phyloP scores from a whole-genome alignment of 2,113 vertebrate species.

The Carettochelys insculpta region DNA sequence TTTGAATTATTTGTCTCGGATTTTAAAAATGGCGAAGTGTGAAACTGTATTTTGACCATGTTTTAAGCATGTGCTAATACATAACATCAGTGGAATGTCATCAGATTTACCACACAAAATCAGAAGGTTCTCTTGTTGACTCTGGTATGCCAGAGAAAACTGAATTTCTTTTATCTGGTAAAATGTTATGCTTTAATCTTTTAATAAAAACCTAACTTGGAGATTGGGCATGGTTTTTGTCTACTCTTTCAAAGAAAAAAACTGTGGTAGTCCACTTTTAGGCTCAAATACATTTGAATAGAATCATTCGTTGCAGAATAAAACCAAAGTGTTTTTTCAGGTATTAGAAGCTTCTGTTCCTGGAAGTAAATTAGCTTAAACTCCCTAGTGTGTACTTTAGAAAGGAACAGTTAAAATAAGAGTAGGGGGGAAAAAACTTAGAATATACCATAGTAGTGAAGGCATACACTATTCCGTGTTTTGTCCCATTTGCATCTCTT shows the following conservation, averaged over 20 bases:
- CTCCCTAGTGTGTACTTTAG: too few species aligned
- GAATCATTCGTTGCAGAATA: neutral
- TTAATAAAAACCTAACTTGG: conserved; percentile 68
- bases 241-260: neutral
- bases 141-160: conserved; percentile 44
- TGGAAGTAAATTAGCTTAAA: too few species aligned
- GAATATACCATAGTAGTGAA: too few species aligned
- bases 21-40: conserved; percentile 59
- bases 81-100: conserved; percentile 49
- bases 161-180: conserved; percentile 62
- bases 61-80: conserved; percentile 68
- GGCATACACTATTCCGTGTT: too few species aligned
- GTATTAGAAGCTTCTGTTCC: too few species aligned
- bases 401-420: too few species aligned
- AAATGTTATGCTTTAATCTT: conserved; percentile 70
- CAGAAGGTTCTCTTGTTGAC: conserved; percentile 55
- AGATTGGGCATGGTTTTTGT: neutral
- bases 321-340: neutral
- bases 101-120: conserved; percentile 36
- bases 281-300: neutral
- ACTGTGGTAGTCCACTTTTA: neutral
- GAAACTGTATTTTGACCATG: conserved; percentile 61
- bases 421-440: too few species aligned
- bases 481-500: too few species aligned
- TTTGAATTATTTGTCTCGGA: conserved; percentile 32